Base-by-base conservation (phyloP, 2,113 vertebrate genomes). In the Phalacrocorax pelagicus region DNA sequence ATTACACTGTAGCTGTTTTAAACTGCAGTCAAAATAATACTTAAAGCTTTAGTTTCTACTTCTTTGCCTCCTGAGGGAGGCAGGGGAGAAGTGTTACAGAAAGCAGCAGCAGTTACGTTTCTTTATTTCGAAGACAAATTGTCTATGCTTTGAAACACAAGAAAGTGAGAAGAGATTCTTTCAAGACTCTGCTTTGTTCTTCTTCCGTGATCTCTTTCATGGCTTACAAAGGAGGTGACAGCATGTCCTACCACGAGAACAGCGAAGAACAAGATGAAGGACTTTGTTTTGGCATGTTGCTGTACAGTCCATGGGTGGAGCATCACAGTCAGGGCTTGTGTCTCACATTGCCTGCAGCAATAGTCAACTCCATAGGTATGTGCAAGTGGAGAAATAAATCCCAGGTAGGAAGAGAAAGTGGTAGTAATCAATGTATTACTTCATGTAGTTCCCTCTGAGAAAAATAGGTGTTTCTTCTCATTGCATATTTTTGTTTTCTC, bases 81-180 rank as follows among this genome's bases (percentile, higher is more conserved):
- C 47, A 93, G 42, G 46, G 69, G 9, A 88, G 52, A 62, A 54
- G 26, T 15, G 36, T 86, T 84, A 46, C 29, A 74, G 44, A 52
- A 51, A 85, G 30, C 23, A 91, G 22, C 40, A 87, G 46, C 58
- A 77, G 78, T 70, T 86, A 38, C 15, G 23, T 72, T 63, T 88
- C 71, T 95, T 74, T 88, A 40, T 80, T 88, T 87, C 1, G 10
- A 47, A 90, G 81, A 93, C 54, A 95, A 93, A 87, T 12, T 32
- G 15, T 57, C 66, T 63, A n/a, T 83, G 67, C 47, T 96, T 92
- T 97, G 82, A 93, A 95, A 91, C 9, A 42, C 40, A 86, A 95
- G 75, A 87, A 95, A 85, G 51, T 1, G 1, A 57, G 69, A 75
- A 91, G 38, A 94, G 22, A 67, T 78, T 92, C 78, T 83, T 94